A percentile compares a stretch with the other conserved stretches of the same genome.
Evolutionary conservation across 2,797 vertebrate species (phyloP).

Genomic region (Cephalopachus bancanus): DNA sequence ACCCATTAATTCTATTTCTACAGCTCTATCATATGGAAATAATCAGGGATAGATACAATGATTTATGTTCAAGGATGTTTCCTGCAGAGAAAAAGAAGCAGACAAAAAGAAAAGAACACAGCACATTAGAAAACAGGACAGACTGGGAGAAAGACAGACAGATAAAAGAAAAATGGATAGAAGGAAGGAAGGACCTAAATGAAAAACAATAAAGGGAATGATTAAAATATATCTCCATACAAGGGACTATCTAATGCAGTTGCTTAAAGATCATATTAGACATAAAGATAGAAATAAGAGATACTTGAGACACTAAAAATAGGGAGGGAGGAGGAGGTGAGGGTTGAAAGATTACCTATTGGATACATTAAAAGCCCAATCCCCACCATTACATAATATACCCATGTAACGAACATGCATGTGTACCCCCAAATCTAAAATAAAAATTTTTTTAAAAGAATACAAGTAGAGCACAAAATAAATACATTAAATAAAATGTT

Average conservation of each 20-base stretch:
- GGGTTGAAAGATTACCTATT: too few species aligned
- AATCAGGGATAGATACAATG: constrained; percentile 32
- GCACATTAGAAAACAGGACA: background rate
- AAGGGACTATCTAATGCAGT: background rate
- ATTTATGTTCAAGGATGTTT: constrained; percentile 29
- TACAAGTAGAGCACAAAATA: too few species aligned
- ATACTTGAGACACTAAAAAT: too few species aligned
- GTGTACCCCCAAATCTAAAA: too few species aligned
- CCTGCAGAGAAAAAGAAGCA: background rate
- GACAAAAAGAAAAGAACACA: background rate
- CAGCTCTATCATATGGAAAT: constrained; percentile 40
- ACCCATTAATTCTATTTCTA: constrained; percentile 51
- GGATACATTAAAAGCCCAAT: too few species aligned
- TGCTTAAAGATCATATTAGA: background rate
- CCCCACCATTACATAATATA: too few species aligned
- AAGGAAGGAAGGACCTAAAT: background rate
- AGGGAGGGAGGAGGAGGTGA: too few species aligned
- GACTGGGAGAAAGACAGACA: background rate
- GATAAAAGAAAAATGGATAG: background rate
- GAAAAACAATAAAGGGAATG: constrained; percentile 1
- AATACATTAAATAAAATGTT: background rate
- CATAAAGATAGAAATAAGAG: too few species aligned
- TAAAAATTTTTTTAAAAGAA: too few species aligned
- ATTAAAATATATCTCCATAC: constrained; percentile 1
- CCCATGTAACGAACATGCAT: too few species aligned